phyloP scores from a whole-genome alignment of 2,888 invertebrate genomes.

The Tinea trinotella region DNA sequence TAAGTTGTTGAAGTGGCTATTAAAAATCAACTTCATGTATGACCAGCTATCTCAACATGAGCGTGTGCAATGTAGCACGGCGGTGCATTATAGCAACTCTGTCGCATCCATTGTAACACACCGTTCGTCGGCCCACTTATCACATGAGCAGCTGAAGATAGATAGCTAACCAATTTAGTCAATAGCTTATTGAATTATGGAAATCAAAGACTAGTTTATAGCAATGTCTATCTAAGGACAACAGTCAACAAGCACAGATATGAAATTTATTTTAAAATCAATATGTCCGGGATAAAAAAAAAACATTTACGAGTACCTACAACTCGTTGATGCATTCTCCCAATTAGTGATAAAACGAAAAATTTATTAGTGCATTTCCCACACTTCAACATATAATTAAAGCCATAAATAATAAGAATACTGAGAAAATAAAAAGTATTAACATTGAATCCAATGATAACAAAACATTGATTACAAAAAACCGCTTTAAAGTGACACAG shows the following conservation, averaged over 20 bases:
- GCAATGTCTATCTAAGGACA: neutral
- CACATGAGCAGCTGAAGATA: neutral
- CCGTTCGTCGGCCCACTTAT: constrained; percentile 42
- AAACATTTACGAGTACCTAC: no score
- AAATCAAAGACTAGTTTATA: neutral
- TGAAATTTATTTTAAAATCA: no score
- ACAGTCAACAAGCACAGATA: neutral
- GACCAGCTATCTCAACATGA: constrained; percentile 4
- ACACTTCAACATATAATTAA: neutral
- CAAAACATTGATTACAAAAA: constrained; percentile 9
- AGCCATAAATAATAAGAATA: neutral
- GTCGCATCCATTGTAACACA: constrained; percentile 50
- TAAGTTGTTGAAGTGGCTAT: neutral
- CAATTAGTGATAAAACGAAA: no score
- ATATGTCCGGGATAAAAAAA: no score
- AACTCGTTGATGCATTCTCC: no score
- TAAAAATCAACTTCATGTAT: neutral
- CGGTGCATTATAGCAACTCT: constrained; percentile 39
- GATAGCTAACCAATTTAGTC: constrained; percentile 2
- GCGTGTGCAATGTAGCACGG: constrained; percentile 42
- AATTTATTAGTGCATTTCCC: no score
- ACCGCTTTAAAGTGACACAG: constrained; percentile 38
- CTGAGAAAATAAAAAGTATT: neutral
- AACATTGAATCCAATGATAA: neutral
- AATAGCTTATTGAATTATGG: constrained; percentile 1